Evolutionary conservation across 53 echinoderm and acorn worm genomes (phyloP), one percentile per base, ranked within the genome.

Genomic region (Luidia sarsii): DNA sequence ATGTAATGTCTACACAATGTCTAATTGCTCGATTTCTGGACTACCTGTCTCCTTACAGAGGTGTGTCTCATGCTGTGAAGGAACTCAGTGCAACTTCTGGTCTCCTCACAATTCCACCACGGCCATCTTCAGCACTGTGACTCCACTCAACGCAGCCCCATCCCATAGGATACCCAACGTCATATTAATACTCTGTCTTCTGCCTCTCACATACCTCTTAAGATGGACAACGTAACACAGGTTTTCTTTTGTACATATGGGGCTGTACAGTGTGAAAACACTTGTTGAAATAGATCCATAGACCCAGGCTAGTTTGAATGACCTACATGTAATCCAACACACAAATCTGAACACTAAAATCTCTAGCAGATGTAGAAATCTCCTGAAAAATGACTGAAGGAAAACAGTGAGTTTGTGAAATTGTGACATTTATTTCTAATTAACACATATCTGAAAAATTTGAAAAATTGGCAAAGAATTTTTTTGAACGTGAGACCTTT

Each of bases 1-100:
- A n/a, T n/a, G n/a, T n/a, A n/a, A n/a, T n/a, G n/a, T n/a, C n/a
- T n/a, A n/a, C n/a, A n/a, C n/a, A n/a, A n/a, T n/a, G n/a, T n/a
- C n/a, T n/a, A n/a, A n/a, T n/a, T n/a, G n/a, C n/a, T n/a, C n/a
- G n/a, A n/a, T n/a, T n/a, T n/a, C n/a, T n/a, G n/a, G n/a, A n/a
- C n/a, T n/a, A n/a, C n/a, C n/a, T n/a, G n/a, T n/a, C n/a, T n/a
- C n/a, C n/a, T 19, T 7, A 28, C 81, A 95, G 95, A 71, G 84
- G 27, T 95, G 95, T 49, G 87, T 91, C 10, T 95, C 95, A 7
- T 95, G 95, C 84, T 95, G 95, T 50, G 95, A 95, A 69, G 91
- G 95, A 16, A 67, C 87, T 9, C 60, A 83, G 48, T 95, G 95
- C 68, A 95, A 95, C 82, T 67, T 80, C 29, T 89, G 66, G 16